Percentiles rank a stretch among this genome's conserved stretches.
phyloP scores from a whole-genome alignment of 2,113 vertebrate species.

The Bubo bubo region DNA sequence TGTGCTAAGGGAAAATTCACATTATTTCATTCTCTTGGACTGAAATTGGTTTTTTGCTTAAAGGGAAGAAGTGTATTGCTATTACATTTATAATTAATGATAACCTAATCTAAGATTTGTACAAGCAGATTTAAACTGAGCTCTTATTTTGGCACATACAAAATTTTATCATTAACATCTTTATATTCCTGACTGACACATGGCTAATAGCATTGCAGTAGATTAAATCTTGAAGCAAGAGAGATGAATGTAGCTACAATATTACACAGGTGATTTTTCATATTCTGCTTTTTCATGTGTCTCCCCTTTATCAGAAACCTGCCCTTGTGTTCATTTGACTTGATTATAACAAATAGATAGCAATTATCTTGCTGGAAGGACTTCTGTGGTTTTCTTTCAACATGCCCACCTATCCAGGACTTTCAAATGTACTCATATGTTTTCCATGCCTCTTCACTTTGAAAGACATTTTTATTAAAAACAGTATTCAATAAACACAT shows the following conservation, averaged over 20 bases:
- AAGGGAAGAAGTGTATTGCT: conserved; percentile 21
- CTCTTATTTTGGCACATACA: conserved; percentile 52
- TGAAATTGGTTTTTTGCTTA: conserved; percentile 38
- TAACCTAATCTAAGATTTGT: conserved; percentile 56
- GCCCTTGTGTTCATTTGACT: conserved; percentile 1
- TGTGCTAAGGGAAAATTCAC: neutral
- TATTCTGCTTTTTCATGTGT: conserved; percentile 38
- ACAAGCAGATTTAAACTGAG: conserved; percentile 51
- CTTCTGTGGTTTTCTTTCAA: neutral
- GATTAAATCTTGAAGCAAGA: conserved; percentile 47
- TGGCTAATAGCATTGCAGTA: conserved; percentile 46
- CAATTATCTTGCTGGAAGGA: conserved; percentile 19
- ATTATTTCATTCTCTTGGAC: conserved; percentile 15
- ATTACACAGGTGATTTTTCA: conserved; percentile 45
- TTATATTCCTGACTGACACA: conserved; percentile 50
- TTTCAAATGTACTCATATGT: neutral
- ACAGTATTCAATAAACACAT: neutral
- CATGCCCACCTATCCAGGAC: neutral
- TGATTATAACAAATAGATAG: conserved; percentile 38
- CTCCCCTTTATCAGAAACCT: conserved; percentile 15
- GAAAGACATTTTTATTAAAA: conserved; percentile 24
- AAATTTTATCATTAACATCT: conserved; percentile 62
- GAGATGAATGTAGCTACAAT: conserved; percentile 31
- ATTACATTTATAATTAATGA: conserved; percentile 63
- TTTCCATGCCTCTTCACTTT: conserved; percentile 2